Conservation (phyloP, 2,888 invertebrate genomes). For the Megalurothrips usitatus region DNA sequence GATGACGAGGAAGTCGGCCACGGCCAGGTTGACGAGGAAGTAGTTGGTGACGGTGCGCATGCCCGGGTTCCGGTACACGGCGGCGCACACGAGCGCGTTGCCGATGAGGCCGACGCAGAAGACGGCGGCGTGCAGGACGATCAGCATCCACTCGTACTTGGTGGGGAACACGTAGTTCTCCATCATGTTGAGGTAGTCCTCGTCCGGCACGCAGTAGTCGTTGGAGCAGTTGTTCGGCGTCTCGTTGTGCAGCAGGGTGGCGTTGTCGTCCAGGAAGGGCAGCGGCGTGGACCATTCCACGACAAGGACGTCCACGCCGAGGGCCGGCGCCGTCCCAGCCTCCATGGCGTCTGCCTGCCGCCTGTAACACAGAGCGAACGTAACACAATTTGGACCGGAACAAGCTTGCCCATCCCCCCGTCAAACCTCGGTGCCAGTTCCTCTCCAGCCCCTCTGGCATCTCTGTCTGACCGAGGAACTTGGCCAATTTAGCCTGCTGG, state of each 20-base stretch:
- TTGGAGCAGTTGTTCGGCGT: slow-evolving; percentile 45
- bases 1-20: slow-evolving; percentile 84
- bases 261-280: background rate
- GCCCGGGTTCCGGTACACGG: slow-evolving; percentile 74
- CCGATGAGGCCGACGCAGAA: slow-evolving; percentile 80
- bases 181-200: slow-evolving; percentile 59
- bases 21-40: slow-evolving; percentile 85
- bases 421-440: no score
- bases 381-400: no score
- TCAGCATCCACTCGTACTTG: slow-evolving; percentile 71
- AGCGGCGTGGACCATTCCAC: background rate
- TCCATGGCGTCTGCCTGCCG: background rate
- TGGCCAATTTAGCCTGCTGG: no score
- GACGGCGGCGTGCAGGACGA: slow-evolving; percentile 68
- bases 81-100: slow-evolving; percentile 81
- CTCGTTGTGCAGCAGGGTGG: slow-evolving; percentile 27
- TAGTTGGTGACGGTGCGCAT: slow-evolving; percentile 94
- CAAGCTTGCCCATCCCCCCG: no score
- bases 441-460: no score
- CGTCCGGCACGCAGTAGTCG: slow-evolving; percentile 48
- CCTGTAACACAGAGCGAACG: background rate
- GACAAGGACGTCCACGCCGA: background rate
- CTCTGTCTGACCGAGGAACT: no score
- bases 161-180: slow-evolving; percentile 62
- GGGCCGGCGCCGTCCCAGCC: background rate